These are phyloP conservation scores for Hoplodrina ambigua DNA, from an alignment of 2,888 invertebrate genomes.

Conservation along the genomic window DNA sequence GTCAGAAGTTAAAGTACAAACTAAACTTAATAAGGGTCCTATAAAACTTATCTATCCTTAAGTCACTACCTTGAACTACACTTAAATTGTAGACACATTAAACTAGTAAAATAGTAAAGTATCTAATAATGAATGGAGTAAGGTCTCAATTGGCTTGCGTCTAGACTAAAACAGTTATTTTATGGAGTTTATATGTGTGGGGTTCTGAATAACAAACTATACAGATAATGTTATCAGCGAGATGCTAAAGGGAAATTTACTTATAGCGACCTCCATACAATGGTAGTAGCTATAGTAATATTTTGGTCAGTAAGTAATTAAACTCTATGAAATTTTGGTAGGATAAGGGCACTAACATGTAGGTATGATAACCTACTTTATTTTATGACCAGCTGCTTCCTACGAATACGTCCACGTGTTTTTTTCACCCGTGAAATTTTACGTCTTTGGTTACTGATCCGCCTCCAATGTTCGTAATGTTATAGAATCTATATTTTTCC, in stretches of 20 bases:
- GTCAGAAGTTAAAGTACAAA: conserved; percentile 10
- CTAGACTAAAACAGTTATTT: conserved; percentile 28
- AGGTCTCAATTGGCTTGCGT: conserved; percentile 14
- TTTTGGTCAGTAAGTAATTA: too few relatives aligned
- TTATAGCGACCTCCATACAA: too few relatives aligned
- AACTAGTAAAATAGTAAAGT: conserved; percentile 32
- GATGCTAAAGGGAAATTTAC: neutral
- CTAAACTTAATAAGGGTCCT: conserved; percentile 13
- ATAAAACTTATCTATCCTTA: conserved; percentile 34
- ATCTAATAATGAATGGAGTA: conserved; percentile 15
- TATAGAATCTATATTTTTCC: too few relatives aligned
- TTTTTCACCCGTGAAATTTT: too few relatives aligned
- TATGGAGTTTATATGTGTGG: neutral
- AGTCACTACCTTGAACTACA: conserved; percentile 4
- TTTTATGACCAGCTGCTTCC: too few relatives aligned
- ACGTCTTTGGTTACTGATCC: too few relatives aligned
- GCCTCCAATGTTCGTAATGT: too few relatives aligned
- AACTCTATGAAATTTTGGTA: too few relatives aligned
- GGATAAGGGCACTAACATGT: too few relatives aligned
- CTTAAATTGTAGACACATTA: conserved; percentile 17
- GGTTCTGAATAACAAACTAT: neutral
- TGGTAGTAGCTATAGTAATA: too few relatives aligned
- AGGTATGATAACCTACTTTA: too few relatives aligned
- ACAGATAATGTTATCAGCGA: neutral
- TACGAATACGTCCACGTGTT: too few relatives aligned